Evolutionary conservation across 2,113 vertebrate genomes (phyloP), one percentile per base, ranked within the genome.

Genomic region (Phrynosoma blainvillii): DNA sequence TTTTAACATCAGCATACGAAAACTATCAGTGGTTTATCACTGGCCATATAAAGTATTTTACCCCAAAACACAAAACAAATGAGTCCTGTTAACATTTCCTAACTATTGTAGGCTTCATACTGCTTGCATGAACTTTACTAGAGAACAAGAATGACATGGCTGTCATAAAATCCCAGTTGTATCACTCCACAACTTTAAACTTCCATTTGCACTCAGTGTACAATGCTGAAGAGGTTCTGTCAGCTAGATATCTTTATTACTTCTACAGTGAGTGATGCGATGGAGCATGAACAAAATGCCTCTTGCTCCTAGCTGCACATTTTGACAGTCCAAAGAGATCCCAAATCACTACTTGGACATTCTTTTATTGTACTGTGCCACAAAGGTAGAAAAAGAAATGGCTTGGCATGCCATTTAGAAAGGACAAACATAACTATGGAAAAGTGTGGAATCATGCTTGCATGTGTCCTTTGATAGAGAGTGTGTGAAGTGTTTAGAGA

Each of bases 311-410:
- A 52, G 8, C 12, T 0, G 12, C 13, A 74, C 59, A 0, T 3
- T 92, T 92, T 89, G 88, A 88, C 52, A 91, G 56, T 32, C 74
- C 85, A 88, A 93, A 92, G n/a, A 52, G 32, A 82, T 85, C 84
- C 76, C 89, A 79, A 92, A 79, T 18, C 87, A 21, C 79, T 56
- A 62, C 73, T 6, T 80, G 89, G 54, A 27, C 89, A 92, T 90
- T 89, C 79, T 82, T 42, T 88, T 93, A 82, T 79, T 92, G 79
- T 79, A 81, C 82, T 59, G 32, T 87, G 59, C 73, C 88, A 4
- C 71, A 81, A 32, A 3, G 68, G 68, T 91, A 85, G 89, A 88
- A 82, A 32, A 42, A 70, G 8, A 80, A 90, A 66, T 78, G 90
- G n/a, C 47, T 79, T 56, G 13, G 36, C 2, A 0, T 32, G 79